A percentile compares a stretch with the other conserved stretches of the same genome.
phyloP scores from a whole-genome alignment of 2,797 vertebrate species.

The Streptopelia turtur region DNA sequence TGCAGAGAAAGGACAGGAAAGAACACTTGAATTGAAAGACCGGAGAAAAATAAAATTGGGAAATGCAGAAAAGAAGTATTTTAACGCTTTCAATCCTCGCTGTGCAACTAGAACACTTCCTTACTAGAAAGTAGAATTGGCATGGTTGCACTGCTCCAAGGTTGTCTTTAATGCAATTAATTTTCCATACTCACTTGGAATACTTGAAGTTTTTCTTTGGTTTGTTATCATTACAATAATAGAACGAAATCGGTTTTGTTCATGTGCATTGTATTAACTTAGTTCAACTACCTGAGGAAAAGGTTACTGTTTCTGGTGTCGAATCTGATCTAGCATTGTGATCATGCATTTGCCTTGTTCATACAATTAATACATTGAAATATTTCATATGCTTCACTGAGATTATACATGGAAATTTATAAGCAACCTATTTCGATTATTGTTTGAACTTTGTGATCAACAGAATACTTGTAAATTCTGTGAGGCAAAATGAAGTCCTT shows the following conservation, averaged over 20 bases:
- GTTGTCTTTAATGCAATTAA: constrained; percentile 47
- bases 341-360: background rate
- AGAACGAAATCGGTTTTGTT: constrained; percentile 21
- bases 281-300: constrained; percentile 47
- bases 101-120: background rate
- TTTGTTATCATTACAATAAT: background rate
- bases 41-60: constrained; percentile 24
- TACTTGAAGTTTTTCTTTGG: constrained; percentile 25
- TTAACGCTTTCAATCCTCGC: constrained; percentile 9
- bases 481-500: constrained; percentile 66
- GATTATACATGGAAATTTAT: background rate
- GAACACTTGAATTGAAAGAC: constrained; percentile 55
- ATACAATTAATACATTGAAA: background rate
- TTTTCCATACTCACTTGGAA: constrained; percentile 37
- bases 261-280: constrained; percentile 17
- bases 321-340: background rate
- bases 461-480: constrained; percentile 56
- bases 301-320: constrained; percentile 8
- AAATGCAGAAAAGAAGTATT: constrained; percentile 27
- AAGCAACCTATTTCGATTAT: constrained; percentile 28
- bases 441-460: constrained; percentile 54
- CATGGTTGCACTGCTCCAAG: background rate
- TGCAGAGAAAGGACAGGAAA: constrained; percentile 53
- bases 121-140: constrained; percentile 40
- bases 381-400: constrained; percentile 25